A percentile compares a stretch with the other conserved stretches of the same genome.
phyloP scores from a whole-genome alignment of 2,113 vertebrate genomes.

The Ailuropoda melanoleuca region DNA sequence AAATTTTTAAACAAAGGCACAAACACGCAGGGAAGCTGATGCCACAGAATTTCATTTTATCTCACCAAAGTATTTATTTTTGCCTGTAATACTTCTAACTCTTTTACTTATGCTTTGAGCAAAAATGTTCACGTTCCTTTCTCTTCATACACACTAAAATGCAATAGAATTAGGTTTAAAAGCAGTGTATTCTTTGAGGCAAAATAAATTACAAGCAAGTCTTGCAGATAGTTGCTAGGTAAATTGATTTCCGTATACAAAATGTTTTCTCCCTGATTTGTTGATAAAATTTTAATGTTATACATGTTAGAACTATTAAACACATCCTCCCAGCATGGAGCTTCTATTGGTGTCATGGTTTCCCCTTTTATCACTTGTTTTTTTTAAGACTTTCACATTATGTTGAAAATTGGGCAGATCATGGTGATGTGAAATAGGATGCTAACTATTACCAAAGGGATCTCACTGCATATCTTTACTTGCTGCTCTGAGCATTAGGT shows the following conservation, averaged over 20 bases:
- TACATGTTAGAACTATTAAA: constrained; percentile 81
- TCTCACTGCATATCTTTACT: background rate
- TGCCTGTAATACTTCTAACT: constrained; percentile 32
- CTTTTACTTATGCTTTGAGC: constrained; percentile 54
- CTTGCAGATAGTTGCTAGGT: constrained; percentile 71
- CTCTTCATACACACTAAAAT: constrained; percentile 51
- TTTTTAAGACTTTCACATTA: constrained; percentile 68
- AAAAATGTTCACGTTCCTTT: constrained; percentile 53
- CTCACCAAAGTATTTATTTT: constrained; percentile 38
- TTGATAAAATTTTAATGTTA: constrained; percentile 83
- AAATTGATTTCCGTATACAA: constrained; percentile 84
- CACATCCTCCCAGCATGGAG: constrained; percentile 44
- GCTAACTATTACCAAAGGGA: constrained; percentile 43
- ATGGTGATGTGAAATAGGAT: constrained; percentile 50
- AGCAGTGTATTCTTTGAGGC: constrained; percentile 75
- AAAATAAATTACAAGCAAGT: constrained; percentile 81
- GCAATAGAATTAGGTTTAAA: constrained; percentile 79
- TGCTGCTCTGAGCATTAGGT: constrained; percentile 31
- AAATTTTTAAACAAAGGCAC: background rate
- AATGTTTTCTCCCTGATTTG: constrained; percentile 78
- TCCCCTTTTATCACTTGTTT: constrained; percentile 52
- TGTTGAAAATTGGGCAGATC: constrained; percentile 48
- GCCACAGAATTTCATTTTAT: constrained; percentile 49
- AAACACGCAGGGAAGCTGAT: background rate
- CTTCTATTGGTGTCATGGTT: constrained; percentile 60